Conservation (phyloP, 2,113 vertebrate species). For the Dunckerocampus dactyliophorus region DNA sequence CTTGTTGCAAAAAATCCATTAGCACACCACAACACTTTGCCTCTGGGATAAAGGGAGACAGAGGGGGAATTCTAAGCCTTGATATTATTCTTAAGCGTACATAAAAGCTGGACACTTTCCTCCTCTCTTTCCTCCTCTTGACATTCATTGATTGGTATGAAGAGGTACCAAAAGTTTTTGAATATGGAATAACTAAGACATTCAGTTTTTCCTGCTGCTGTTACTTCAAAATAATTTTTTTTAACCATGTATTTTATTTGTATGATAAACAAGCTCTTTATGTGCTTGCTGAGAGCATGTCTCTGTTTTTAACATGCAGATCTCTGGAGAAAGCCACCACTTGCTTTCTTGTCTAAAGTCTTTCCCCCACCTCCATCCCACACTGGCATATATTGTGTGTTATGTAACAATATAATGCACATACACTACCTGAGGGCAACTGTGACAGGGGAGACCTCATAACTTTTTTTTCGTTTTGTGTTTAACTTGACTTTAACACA, state of each 20-base stretch:
- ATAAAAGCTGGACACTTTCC: conserved; percentile 47
- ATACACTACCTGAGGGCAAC: conserved; percentile 46
- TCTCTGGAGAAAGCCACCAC: conserved; percentile 37
- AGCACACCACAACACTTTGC: conserved; percentile 44
- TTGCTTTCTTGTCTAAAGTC: conserved; percentile 34
- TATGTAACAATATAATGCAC: conserved; percentile 44
- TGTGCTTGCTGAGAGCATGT: conserved; percentile 18
- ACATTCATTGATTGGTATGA: conserved; percentile 27
- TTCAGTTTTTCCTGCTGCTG: background rate
- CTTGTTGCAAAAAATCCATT: conserved; percentile 61
- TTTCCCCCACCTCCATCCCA: conserved; percentile 40
- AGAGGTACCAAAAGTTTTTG: conserved; percentile 18
- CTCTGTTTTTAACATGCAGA: conserved; percentile 20
- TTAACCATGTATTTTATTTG: conserved; percentile 14
- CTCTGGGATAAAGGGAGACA: conserved; percentile 31
- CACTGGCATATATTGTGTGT: conserved; percentile 44
- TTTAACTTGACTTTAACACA: conserved; percentile 36
- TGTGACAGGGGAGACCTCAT: conserved; percentile 11
- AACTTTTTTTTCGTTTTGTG: background rate
- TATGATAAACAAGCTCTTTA: conserved; percentile 16
- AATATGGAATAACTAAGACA: background rate
- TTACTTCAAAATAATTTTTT: conserved; percentile 6
- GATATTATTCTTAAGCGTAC: conserved; percentile 45
- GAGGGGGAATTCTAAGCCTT: conserved; percentile 38
- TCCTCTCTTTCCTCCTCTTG: conserved; percentile 22